Base-by-base conservation (phyloP, 2,113 vertebrate genomes). In the Meleagris gallopavo region DNA sequence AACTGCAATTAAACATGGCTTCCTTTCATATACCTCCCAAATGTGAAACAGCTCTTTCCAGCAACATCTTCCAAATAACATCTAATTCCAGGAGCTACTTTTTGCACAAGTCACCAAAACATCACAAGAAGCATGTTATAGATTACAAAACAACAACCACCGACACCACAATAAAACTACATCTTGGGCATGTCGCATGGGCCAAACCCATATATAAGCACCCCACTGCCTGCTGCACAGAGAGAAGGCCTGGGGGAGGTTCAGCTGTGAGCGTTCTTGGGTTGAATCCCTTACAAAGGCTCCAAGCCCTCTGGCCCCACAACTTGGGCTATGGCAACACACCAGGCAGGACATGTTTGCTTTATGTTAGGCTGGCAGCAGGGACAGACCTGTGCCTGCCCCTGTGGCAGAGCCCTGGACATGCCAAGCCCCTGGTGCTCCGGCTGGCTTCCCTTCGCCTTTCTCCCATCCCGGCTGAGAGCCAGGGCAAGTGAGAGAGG, bases 321-420 rank as follows among this genome's bases (percentile, higher is more conserved):
- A n/a, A 36, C 19, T 15, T 2, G 0, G 6, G 9, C 24, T 24
- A 12, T 1, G 6, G 27, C 6, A 36, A 6, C 5, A 7, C 1
- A 13, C 24, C 62, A 17, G 88, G 48, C 12, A 3, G 29, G 34
- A 46, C 4, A 9, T 2, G 32, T 17, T 41, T 0, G 7, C 83
- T 57, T 6, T 46, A 25, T n/a, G 10, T 61, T 1, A 1, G 17
- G 81, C 41, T 67, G 52, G 73, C 81, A 77, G 81, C 8, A 5
- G 1, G 36, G 30, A 74, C 15, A 6, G 60, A 55, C 62, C 55
- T 5, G 0, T 40, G 41, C 8, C 66, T 21, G n/a, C n/a, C 67
- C 48, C 67, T 48, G 79, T 24, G 2, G 72, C 64, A 20, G 45
- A 36, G n/a, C 36, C 27, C 73, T 13, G 46, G 46, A 75, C 24